Evolutionary conservation across 1,140 invertebrate genomes (phyloP), one percentile per base, ranked within the genome.

Genomic region (Oreohelix idahoensis): DNA sequence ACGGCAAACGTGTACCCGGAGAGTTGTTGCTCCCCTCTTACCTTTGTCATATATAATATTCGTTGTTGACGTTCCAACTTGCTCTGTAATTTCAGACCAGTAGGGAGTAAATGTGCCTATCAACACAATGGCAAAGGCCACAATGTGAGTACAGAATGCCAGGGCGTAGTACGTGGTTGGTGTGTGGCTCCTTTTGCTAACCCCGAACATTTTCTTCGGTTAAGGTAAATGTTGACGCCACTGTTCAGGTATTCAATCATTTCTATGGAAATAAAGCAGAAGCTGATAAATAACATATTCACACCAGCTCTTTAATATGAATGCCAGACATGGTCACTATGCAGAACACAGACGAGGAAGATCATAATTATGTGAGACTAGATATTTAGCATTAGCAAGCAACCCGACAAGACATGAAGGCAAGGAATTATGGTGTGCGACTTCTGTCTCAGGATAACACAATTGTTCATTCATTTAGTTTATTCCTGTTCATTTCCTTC

Each of bases 101-200:
- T 76, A 26, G 13, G 74, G 74, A 23, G 74, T 76, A 36, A 76
- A 76, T 45, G 36, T 76, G 1, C 74, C 74, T 15, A 76, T 76
- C 15, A 49, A 1, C 1, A 76, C 10, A 26, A 76, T 5, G 32
- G 29, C 45, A 35, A 76, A 76, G n/a, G 74, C 74, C 5, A 76
- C 74, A 1, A 53, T 45, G 42, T 76, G 74, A 11, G 36, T 76
- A 23, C 42, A 76, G 42, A 76, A 76, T 5, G 74, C 39, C 5
- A 76, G 20, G 20, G 74, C 74, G 74, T 76, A 76, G 74, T 38
- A 76, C 0, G 74, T 76, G 26, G 74, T 76, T 26, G 74, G 74
- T 36, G 8, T 29, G 0, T 51, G 29, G 26, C 38, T 45, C n/a
- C 32, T 51, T 23, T 76, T 76, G 74, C 39, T 76, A 1, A 76